These are phyloP conservation scores for Ceratina calcarata DNA, from an alignment of 1,140 invertebrate genomes.

Conservation along the genomic window DNA sequence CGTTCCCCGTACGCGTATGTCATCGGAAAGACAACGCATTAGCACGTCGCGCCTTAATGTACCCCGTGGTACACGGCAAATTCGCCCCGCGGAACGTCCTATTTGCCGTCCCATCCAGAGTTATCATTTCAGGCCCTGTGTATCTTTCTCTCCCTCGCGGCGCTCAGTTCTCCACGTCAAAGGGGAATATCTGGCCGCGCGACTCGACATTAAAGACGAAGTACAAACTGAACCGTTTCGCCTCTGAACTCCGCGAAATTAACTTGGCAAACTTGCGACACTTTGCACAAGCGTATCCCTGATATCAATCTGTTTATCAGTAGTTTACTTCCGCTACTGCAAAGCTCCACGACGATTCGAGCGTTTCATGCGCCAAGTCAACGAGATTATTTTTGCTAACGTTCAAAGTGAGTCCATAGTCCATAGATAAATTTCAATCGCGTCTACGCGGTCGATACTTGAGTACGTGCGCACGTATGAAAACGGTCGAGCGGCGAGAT, in stretches of 20 bases:
- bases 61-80: slow-evolving; percentile 5
- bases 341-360: too few relatives aligned
- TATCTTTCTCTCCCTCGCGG: not conserved
- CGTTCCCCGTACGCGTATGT: slow-evolving; percentile 22
- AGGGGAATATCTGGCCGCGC: not conserved
- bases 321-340: too few relatives aligned
- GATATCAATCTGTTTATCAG: too few relatives aligned
- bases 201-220: not conserved
- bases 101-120: slow-evolving; percentile 9
- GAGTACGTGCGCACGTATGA: too few relatives aligned
- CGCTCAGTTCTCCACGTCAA: not conserved
- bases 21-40: slow-evolving; percentile 14
- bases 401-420: too few relatives aligned
- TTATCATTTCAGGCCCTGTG: slow-evolving; percentile 2
- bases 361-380: too few relatives aligned
- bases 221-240: not conserved
- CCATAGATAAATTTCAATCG: not conserved
- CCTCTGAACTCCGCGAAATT: not conserved
- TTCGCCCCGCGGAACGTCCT: not conserved
- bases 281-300: too few relatives aligned
- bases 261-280: not conserved
- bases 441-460: not conserved
- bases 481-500: not conserved
- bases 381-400: too few relatives aligned
- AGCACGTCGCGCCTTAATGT: slow-evolving; percentile 34